Evolutionary conservation across 2,888 invertebrate species (phyloP), one percentile per base, ranked within the genome.

Genomic region (Teleogryllus oceanicus): DNA sequence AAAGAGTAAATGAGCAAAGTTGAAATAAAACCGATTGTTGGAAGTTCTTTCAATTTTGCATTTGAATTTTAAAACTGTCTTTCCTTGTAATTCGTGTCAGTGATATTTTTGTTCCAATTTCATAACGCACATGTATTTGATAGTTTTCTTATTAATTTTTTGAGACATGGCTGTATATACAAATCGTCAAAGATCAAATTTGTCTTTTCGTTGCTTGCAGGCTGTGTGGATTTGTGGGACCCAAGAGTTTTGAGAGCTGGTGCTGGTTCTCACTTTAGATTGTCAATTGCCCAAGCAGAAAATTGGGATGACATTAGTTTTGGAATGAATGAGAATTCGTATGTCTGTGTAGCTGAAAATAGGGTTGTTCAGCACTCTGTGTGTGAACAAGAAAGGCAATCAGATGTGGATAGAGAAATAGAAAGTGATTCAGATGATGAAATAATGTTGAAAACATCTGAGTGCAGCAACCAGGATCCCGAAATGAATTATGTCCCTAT

Each of bases 141-240:
- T 76, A 24, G 24, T 76, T 76, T n/a, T n/a, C 24, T 21, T 21
- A 8, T 18, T 10, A 78, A 49, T 50, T 37, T 37, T 4, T 37
- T 4, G 5, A 5, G 37, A 37, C 0, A 5, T 37, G 5, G 37
- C 1, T 8, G 8, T 37, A 5, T 75, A 49, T 62, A n/a, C 49
- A 51, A 8, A 37, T 74, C 21, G n/a, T 37, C 37, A 11, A 78
- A 49, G 20, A 50, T 74, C n/a, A 18, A 20, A 18, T 49, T 75
- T 79, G 18, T 79, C 3, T 49, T 75, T 12, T 78, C 80, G 81
- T 80, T 80, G 78, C 82, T 80, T 88, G 76, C 84, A 94, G 95
- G 96, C 78, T 97, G 96, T 87, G 94, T 94, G 1, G 95, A 97
- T 88, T 88, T 94, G 0, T 98, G 97, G 97, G 94, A 96, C 82